phyloP scores from a whole-genome alignment of 2,888 invertebrate genomes.

The Diarsia dahlii region DNA sequence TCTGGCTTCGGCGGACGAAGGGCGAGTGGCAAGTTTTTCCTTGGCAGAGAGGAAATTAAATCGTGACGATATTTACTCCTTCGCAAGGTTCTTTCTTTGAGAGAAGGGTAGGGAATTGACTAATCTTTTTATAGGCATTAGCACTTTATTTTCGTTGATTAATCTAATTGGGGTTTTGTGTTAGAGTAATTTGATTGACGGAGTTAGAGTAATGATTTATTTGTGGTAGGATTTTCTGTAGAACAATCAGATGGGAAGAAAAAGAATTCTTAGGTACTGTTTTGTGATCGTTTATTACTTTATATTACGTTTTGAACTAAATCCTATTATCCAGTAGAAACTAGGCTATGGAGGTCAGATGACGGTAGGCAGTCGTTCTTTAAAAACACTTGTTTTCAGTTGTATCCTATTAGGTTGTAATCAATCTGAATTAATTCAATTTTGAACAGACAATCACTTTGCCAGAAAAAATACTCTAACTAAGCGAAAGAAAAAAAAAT shows the following conservation, averaged over 20 bases:
- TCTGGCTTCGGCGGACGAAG: conserved; percentile 17
- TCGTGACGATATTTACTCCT: conserved; percentile 35
- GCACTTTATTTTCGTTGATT: background rate
- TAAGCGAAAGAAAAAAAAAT: too few relatives aligned
- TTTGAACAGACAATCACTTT: too few relatives aligned
- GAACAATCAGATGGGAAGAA: background rate
- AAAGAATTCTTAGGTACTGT: background rate
- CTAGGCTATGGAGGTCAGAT: background rate
- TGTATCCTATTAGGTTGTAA: background rate
- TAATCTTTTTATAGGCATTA: conserved; percentile 4
- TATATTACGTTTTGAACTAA: background rate
- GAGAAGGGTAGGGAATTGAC: background rate
- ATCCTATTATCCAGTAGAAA: background rate
- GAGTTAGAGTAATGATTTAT: background rate
- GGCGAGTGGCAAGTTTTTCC: conserved; percentile 19
- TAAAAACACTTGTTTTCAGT: background rate
- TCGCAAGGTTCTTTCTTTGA: conserved; percentile 10
- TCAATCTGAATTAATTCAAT: background rate
- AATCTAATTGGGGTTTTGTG: background rate
- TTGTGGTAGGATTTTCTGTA: background rate
- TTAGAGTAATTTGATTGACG: background rate
- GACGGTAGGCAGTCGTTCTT: background rate
- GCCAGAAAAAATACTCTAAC: too few relatives aligned
- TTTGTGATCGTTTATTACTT: background rate
- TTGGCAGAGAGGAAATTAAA: conserved; percentile 43